Conservation (phyloP, 2,113 vertebrate species). For the Dipodomys ordii region DNA sequence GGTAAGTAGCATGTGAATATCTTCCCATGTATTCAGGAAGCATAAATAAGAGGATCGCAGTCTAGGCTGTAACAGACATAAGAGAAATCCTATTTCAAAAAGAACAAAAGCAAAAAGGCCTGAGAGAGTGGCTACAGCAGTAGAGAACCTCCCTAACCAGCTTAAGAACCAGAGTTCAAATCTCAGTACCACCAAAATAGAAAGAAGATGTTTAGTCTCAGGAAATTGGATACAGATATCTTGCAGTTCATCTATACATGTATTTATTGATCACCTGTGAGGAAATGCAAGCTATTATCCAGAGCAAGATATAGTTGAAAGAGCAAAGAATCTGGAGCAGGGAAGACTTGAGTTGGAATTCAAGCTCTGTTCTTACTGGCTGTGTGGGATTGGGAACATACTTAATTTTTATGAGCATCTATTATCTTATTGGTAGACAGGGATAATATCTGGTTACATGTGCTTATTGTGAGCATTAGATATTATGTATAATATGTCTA, state of each 20-base stretch:
- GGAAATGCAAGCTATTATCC: not conserved
- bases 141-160: no score
- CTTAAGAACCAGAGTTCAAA: no score
- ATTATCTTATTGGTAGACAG: not conserved
- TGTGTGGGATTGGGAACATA: not conserved
- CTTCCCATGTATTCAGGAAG: no score
- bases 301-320: not conserved
- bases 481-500: not conserved
- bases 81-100: no score
- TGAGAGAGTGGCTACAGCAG: no score
- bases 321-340: not conserved
- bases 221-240: not conserved
- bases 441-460: not conserved
- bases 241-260: not conserved
- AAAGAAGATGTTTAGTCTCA: not conserved
- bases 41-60: no score
- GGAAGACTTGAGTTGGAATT: not conserved
- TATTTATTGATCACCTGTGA: not conserved
- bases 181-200: no score
- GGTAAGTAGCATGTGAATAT: no score
- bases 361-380: not conserved
- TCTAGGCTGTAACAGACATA: no score
- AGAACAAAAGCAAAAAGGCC: no score
- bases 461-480: conserved; percentile 25
- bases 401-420: not conserved